phyloP scores from a whole-genome alignment of 92 coral and sea anemone genomes.

The Pocillopora meandrina region DNA sequence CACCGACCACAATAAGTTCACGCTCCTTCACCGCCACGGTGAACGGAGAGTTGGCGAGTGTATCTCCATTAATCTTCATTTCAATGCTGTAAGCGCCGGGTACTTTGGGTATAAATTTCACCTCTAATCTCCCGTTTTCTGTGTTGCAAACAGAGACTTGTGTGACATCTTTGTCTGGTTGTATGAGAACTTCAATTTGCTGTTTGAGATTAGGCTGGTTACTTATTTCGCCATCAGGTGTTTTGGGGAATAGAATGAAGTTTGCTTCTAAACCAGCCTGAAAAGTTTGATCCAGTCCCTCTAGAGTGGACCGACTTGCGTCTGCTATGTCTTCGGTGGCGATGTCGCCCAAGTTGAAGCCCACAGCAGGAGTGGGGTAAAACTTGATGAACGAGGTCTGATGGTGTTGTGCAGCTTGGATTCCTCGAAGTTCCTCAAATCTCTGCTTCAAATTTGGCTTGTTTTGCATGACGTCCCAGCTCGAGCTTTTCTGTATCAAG shows the following conservation, averaged over 20 bases:
- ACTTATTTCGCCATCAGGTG: neutral
- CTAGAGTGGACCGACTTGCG: neutral
- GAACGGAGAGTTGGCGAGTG: neutral
- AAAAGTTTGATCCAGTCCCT: no score
- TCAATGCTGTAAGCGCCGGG: constrained; percentile 3
- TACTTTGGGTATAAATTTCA: neutral
- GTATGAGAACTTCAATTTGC: neutral
- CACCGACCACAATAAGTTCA: neutral
- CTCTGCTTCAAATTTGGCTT: neutral
- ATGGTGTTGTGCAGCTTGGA: no score
- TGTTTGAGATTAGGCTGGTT: neutral
- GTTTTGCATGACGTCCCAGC: neutral
- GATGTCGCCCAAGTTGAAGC: constrained; percentile 2
- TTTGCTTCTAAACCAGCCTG: no score
- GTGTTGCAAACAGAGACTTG: neutral
- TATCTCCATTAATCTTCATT: neutral
- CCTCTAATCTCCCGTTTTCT: neutral
- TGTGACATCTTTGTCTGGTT: neutral
- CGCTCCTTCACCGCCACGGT: neutral
- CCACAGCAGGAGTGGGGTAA: neutral
- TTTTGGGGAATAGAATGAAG: no score
- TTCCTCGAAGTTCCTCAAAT: no score
- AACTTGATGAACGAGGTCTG: neutral
- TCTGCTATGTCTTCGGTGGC: neutral
- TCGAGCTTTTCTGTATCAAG: constrained; percentile 3